These are phyloP conservation scores for Hiodon tergisus DNA, from an alignment of 2,113 vertebrate species.

Conservation along the genomic window DNA sequence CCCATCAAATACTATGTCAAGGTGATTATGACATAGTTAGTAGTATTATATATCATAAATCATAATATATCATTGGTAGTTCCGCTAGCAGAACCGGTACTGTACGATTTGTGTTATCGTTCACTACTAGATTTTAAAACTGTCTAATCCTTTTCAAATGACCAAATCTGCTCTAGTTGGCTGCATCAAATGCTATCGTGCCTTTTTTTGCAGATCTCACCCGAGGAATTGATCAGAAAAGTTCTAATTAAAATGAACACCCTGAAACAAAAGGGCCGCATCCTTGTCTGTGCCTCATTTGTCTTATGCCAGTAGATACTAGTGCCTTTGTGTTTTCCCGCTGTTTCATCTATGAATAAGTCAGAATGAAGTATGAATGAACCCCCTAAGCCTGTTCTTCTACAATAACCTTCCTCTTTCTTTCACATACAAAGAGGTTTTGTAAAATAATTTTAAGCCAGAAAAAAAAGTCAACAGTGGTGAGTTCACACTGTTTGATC, in stretches of 20 bases:
- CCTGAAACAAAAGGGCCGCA: background rate
- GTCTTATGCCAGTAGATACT: background rate
- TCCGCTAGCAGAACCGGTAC: too few relatives aligned
- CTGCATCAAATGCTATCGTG: background rate
- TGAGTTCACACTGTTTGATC: too few relatives aligned
- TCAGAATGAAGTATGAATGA: background rate
- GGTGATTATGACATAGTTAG: too few relatives aligned
- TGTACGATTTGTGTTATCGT: too few relatives aligned
- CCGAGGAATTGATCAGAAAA: background rate
- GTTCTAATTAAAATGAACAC: background rate
- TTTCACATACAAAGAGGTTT: background rate
- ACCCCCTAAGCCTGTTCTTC: too few relatives aligned
- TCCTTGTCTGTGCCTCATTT: background rate
- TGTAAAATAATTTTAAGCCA: background rate
- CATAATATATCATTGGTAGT: too few relatives aligned
- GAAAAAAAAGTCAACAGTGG: background rate
- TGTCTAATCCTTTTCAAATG: background rate
- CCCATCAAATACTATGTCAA: too few relatives aligned
- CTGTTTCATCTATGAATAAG: background rate
- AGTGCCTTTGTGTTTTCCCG: background rate
- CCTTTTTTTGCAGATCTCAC: background rate
- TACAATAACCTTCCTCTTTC: background rate
- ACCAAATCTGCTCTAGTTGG: background rate
- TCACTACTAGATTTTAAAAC: background rate
- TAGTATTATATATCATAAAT: too few relatives aligned